phyloP scores from a whole-genome alignment of 1,140 invertebrate genomes.

The Bilobella aurantiaca region DNA sequence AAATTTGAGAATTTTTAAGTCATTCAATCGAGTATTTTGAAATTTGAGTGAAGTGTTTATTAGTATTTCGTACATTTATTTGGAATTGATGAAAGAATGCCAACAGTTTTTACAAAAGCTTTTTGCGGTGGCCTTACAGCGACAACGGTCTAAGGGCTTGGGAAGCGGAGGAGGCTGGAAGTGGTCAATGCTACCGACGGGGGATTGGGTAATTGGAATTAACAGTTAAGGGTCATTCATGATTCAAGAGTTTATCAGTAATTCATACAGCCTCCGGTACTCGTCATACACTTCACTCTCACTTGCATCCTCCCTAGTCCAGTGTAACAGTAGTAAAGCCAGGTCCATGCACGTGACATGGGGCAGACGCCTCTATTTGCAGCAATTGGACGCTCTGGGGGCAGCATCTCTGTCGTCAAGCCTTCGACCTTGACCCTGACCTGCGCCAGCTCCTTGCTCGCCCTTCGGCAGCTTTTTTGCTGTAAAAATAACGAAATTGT shows the following conservation, averaged over 20 bases:
- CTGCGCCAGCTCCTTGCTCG: constrained; percentile 61
- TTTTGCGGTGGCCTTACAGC: too few relatives aligned
- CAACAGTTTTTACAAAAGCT: too few relatives aligned
- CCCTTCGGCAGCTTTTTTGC: constrained; percentile 95
- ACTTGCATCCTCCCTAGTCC: not conserved
- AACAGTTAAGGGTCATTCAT: not conserved
- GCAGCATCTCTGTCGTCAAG: constrained; percentile 63
- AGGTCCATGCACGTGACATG: not conserved
- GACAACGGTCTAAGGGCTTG: too few relatives aligned
- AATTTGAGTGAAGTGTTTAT: too few relatives aligned
- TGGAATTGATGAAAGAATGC: too few relatives aligned
- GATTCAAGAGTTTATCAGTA: too few relatives aligned
- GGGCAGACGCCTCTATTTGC: constrained; percentile 58
- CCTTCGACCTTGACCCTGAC: constrained; percentile 64
- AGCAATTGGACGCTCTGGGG: constrained; percentile 73
- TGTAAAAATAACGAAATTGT: constrained; percentile 42
- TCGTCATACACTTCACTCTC: too few relatives aligned
- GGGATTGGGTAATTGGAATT: not conserved
- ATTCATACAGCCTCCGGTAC: not conserved
- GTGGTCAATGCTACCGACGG: not conserved
- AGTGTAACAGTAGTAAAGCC: not conserved
- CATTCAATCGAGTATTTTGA: too few relatives aligned
- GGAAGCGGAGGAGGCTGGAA: too few relatives aligned
- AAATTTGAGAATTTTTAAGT: too few relatives aligned
- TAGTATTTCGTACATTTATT: too few relatives aligned